phyloP scores from a whole-genome alignment of 2,113 vertebrate species.

The Urocynchramus pylzowi region DNA sequence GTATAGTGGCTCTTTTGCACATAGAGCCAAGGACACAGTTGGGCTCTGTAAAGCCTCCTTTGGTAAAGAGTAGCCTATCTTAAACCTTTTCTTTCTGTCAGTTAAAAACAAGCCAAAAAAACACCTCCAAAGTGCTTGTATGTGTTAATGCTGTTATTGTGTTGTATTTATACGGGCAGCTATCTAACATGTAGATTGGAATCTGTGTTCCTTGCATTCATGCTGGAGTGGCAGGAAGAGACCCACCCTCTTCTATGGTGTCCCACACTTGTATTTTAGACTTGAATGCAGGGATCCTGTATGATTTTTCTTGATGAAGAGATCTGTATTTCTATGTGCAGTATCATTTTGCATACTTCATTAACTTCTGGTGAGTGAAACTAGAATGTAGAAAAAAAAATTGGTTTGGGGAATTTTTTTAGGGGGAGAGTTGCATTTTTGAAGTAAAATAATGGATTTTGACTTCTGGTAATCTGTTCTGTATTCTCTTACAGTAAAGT shows the following conservation, averaged over 20 bases:
- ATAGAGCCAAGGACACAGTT: background rate
- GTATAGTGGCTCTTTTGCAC: background rate
- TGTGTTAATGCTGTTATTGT: background rate
- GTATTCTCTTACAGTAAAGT: background rate
- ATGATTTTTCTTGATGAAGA: background rate
- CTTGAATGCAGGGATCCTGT: background rate
- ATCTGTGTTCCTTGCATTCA: background rate
- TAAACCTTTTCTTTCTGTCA: background rate
- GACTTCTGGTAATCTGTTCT: background rate
- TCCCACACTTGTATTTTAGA: background rate
- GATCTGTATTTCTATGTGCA: background rate
- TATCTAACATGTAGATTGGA: background rate
- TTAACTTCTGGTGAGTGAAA: background rate
- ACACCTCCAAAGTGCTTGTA: accelerated
- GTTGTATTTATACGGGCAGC: background rate
- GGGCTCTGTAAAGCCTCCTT: background rate
- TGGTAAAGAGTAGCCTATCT: background rate
- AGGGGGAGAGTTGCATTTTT: accelerated
- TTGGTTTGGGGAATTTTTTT: background rate
- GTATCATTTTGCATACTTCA: background rate
- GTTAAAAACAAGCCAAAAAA: background rate
- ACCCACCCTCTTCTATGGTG: background rate
- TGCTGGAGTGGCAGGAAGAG: background rate
- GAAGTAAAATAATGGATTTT: background rate
- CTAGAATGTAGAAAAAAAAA: background rate